Conservation (phyloP, 2,888 invertebrate genomes). For the Eulithis prunata region DNA sequence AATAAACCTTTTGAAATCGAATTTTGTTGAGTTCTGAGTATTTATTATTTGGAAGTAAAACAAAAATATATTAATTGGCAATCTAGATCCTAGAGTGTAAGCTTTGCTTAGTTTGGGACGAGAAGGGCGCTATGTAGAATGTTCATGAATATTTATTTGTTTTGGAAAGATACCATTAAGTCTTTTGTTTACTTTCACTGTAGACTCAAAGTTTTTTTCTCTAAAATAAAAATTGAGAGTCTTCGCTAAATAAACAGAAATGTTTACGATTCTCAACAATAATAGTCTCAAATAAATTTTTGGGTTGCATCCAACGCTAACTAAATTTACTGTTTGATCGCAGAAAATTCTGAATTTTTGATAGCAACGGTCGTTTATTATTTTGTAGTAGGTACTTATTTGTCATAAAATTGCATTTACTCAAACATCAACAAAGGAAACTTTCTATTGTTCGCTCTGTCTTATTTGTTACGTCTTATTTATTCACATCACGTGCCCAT, state of each 20-base stretch:
- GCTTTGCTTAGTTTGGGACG: too few species aligned
- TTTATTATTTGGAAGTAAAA: background rate
- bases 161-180: too few species aligned
- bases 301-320: slow-evolving; percentile 31
- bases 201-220: too few species aligned
- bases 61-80: too few species aligned
- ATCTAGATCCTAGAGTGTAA: too few species aligned
- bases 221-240: too few species aligned
- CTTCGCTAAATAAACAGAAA: background rate
- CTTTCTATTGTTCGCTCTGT: too few species aligned
- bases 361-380: background rate
- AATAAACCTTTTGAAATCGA: slow-evolving; percentile 5
- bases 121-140: too few species aligned
- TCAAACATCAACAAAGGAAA: too few species aligned
- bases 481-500: background rate
- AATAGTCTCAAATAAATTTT: slow-evolving; percentile 16
- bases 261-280: slow-evolving; percentile 4
- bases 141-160: too few species aligned
- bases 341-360: slow-evolving; percentile 15
- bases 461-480: background rate
- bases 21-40: background rate
- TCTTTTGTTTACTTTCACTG: too few species aligned
- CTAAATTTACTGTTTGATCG: slow-evolving; percentile 15
- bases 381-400: slow-evolving; percentile 1
- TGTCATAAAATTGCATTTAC: background rate